These are phyloP conservation scores for Rotaria magnacalcarata DNA, from an alignment of 2,888 invertebrate genomes.

Conservation along the genomic window DNA sequence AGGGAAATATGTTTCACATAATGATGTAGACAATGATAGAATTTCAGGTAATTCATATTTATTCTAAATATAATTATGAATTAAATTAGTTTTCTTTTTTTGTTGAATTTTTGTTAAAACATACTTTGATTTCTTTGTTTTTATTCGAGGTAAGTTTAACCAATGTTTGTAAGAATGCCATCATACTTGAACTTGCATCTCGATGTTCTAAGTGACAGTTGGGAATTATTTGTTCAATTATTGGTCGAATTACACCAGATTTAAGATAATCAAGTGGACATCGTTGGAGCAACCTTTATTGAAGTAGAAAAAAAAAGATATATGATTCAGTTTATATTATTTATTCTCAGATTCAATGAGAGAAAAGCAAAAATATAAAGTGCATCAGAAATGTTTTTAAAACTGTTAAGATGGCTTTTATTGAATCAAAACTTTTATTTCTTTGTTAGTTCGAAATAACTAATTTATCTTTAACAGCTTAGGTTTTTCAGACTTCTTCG, in stretches of 20 bases:
- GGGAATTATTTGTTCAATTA: conserved; percentile 75
- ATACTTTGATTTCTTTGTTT: not conserved
- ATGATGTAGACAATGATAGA: not conserved
- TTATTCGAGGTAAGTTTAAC: conserved; percentile 54
- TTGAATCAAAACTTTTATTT: no score
- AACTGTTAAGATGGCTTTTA: no score
- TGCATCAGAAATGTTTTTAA: no score
- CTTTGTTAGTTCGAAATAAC: no score
- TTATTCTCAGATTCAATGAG: no score
- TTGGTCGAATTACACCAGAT: conserved; percentile 69
- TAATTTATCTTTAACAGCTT: no score
- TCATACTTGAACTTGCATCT: conserved; percentile 88
- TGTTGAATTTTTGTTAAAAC: no score
- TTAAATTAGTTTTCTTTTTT: not conserved
- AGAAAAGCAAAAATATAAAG: no score
- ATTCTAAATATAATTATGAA: not conserved
- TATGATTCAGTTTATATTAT: no score
- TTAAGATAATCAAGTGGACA: conserved; percentile 77
- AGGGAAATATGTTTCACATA: conserved; percentile 8
- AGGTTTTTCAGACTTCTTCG: no score
- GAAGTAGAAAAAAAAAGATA: not conserved
- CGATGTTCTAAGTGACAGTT: conserved; percentile 82
- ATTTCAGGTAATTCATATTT: not conserved
- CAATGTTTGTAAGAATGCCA: conserved; percentile 87
- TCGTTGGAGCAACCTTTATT: conserved; percentile 71